A percentile compares a stretch with the other conserved stretches of the same genome.
phyloP scores from a whole-genome alignment of 2,113 vertebrate genomes.

The Larimichthys polyactis region DNA sequence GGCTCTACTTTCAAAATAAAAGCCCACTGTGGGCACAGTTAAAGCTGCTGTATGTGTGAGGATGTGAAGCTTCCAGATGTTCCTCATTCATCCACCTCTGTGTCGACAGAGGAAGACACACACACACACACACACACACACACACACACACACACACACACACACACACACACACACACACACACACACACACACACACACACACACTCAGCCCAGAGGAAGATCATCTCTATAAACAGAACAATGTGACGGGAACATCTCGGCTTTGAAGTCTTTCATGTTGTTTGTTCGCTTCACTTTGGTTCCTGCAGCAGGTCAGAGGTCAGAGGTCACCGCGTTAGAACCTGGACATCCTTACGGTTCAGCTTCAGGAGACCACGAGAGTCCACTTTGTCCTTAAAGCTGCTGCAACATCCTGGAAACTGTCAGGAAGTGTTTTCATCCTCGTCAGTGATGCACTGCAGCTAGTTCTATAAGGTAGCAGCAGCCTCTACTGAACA shows the following conservation, averaged over 20 bases:
- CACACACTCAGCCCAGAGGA: conserved; percentile 34
- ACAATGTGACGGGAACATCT: conserved; percentile 36
- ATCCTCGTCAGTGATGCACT: background rate
- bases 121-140: background rate
- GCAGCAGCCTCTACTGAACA: too few relatives aligned
- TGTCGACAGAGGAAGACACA: conserved; percentile 16
- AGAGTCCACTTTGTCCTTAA: background rate
- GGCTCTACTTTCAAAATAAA: conserved; percentile 48
- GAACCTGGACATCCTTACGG: background rate
- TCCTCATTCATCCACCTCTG: background rate
- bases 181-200: conserved; percentile 8
- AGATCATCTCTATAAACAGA: conserved; percentile 40
- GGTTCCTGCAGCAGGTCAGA: conserved; percentile 26
- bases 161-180: background rate
- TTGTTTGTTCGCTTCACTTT: background rate
- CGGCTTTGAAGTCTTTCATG: background rate
- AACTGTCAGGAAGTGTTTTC: background rate
- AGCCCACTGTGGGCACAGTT: background rate
- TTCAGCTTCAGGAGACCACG: background rate
- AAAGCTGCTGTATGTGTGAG: background rate
- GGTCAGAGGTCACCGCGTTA: conserved; percentile 13
- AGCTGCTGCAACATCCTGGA: background rate
- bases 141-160: conserved; percentile 11
- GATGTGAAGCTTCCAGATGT: conserved; percentile 36
- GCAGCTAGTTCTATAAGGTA: too few relatives aligned